Evolutionary conservation across 1,140 invertebrate genomes (phyloP).

Genomic region (Fopius arisanus): DNA sequence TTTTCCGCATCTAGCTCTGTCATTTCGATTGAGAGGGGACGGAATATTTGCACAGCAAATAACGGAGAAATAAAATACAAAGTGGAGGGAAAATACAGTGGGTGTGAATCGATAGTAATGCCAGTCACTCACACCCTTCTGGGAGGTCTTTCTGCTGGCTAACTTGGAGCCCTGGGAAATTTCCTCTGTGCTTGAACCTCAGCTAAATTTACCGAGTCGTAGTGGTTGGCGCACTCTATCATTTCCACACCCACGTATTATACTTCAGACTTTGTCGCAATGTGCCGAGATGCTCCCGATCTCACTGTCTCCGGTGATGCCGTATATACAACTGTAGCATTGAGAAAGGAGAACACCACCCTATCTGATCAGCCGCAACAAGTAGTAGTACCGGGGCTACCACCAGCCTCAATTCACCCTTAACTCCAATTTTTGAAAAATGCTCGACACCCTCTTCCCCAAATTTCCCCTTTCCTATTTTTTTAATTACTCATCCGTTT

Average conservation of each 20-base stretch:
- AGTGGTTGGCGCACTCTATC: not conserved
- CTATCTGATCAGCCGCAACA: conserved; percentile 46
- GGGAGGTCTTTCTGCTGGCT: not conserved
- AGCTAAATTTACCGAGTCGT: not conserved
- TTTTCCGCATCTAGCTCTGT: not conserved
- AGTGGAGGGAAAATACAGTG: conserved; percentile 2
- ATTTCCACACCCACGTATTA: not conserved
- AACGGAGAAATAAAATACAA: not conserved
- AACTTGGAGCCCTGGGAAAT: conserved; percentile 9
- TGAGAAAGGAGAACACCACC: conserved; percentile 24
- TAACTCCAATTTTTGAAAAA: not conserved
- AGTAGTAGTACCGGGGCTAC: conserved; percentile 38
- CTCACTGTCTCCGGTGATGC: not conserved
- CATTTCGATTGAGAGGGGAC: not conserved
- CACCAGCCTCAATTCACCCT: not conserved
- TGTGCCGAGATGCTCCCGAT: not conserved
- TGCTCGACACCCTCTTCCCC: too few species aligned
- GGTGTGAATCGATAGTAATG: conserved; percentile 10
- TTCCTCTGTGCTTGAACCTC: not conserved
- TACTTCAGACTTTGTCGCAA: not conserved
- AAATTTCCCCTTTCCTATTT: too few species aligned
- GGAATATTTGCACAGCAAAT: not conserved
- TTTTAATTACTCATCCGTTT: too few species aligned
- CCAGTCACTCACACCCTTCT: not conserved
- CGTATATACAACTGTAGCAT: not conserved